Conservation (phyloP, 2,797 vertebrate species). For the Liasis olivaceus region DNA sequence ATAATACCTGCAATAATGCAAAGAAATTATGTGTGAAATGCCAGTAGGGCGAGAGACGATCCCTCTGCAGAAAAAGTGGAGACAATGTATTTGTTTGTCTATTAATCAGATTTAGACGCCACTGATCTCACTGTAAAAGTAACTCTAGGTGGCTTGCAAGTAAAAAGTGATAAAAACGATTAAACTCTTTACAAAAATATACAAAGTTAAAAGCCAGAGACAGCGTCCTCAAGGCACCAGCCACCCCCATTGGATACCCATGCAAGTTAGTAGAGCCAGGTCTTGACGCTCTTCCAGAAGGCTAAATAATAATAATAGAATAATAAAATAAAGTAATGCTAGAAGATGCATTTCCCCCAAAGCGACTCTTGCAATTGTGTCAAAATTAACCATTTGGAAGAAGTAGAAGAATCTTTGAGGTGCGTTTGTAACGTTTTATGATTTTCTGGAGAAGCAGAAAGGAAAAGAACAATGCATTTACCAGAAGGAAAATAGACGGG, state of each 20-base stretch:
- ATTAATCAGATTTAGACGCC: too few species aligned
- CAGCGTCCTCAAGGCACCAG: too few species aligned
- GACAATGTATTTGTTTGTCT: too few species aligned
- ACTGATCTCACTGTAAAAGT: too few species aligned
- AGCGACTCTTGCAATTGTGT: neutral
- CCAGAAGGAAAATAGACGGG: neutral
- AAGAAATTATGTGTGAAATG: neutral
- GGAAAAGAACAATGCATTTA: neutral
- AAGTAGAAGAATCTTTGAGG: neutral
- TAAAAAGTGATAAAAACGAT: too few species aligned
- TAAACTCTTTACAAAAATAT: too few species aligned
- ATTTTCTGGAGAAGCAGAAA: neutral
- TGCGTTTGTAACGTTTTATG: neutral
- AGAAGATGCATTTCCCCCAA: neutral
- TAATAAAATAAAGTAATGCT: neutral
- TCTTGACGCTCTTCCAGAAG: too few species aligned
- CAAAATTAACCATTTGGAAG: neutral
- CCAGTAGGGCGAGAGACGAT: neutral
- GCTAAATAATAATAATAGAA: too few species aligned
- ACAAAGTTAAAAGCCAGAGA: too few species aligned
- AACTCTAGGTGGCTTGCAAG: too few species aligned
- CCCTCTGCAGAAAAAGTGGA: slow-evolving; percentile 30
- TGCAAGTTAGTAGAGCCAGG: too few species aligned
- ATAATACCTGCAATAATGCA: neutral
- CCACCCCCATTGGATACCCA: too few species aligned